Conservation (phyloP, 1,140 invertebrate species). For the Campoletis sonorensis region DNA sequence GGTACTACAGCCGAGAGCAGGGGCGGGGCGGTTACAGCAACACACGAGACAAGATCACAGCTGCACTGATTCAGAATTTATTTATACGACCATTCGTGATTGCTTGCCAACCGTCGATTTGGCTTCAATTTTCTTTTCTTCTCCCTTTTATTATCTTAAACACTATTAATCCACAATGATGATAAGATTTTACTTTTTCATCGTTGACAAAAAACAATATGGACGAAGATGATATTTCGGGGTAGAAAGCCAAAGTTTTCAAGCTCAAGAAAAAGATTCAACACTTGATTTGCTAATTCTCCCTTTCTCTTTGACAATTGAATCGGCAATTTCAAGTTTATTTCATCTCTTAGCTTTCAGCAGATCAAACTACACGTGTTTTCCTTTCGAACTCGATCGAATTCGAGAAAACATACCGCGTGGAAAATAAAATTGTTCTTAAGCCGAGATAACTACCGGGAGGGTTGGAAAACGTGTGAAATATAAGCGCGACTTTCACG, state of each 20-base stretch:
- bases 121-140: slow-evolving; percentile 50
- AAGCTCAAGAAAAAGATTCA: background rate
- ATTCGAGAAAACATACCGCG: slow-evolving; percentile 26
- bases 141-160: slow-evolving; percentile 20
- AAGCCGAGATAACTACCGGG: slow-evolving; percentile 18
- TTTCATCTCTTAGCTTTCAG: background rate
- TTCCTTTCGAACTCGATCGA: background rate
- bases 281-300: background rate
- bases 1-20: background rate
- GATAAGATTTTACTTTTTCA: slow-evolving; percentile 22
- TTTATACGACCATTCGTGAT: slow-evolving; percentile 68
- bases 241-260: background rate
- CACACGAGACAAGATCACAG: slow-evolving; percentile 44
- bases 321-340: background rate
- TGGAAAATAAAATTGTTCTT: slow-evolving; percentile 2
- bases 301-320: background rate
- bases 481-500: slow-evolving; percentile 68
- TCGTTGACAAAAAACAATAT: background rate
- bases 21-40: slow-evolving; percentile 10
- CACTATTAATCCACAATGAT: slow-evolving; percentile 39
- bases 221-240: background rate
- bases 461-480: slow-evolving; percentile 40
- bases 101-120: slow-evolving; percentile 63
- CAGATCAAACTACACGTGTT: background rate
- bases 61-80: slow-evolving; percentile 71